A percentile compares a stretch with the other conserved stretches of the same genome.
Conservation (phyloP, 2,113 vertebrate genomes). For the Microtus pennsylvanicus region DNA sequence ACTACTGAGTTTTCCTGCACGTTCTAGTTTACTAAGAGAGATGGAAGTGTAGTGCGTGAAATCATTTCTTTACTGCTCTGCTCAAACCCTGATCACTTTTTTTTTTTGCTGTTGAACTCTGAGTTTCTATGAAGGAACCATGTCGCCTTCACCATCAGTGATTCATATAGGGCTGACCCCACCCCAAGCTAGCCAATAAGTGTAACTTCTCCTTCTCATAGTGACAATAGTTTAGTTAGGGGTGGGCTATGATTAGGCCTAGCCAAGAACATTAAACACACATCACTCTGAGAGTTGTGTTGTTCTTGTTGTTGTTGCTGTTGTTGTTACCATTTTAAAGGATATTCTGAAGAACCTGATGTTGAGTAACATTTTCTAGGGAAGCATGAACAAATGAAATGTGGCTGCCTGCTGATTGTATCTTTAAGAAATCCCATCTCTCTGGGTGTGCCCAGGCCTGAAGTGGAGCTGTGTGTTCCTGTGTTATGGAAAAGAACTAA, state of each 20-base stretch:
- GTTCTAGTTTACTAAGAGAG: background rate
- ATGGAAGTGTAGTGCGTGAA: background rate
- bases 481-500: background rate
- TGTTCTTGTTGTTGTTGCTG: background rate
- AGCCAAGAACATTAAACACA: conserved; percentile 10
- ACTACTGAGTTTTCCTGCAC: background rate
- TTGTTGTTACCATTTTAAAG: background rate
- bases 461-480: background rate
- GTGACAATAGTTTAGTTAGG: background rate
- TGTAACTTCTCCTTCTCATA: background rate
- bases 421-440: background rate
- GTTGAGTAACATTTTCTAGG: background rate
- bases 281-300: background rate
- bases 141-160: background rate
- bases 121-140: background rate
- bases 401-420: background rate
- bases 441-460: background rate
- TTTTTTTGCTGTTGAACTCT: background rate
- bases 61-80: background rate
- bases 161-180: background rate
- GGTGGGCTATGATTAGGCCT: background rate
- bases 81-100: background rate
- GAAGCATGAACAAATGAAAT: background rate
- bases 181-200: background rate
- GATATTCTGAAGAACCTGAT: background rate